Base-by-base conservation (phyloP, 1,140 invertebrate species). In the Drosophila elegans region DNA sequence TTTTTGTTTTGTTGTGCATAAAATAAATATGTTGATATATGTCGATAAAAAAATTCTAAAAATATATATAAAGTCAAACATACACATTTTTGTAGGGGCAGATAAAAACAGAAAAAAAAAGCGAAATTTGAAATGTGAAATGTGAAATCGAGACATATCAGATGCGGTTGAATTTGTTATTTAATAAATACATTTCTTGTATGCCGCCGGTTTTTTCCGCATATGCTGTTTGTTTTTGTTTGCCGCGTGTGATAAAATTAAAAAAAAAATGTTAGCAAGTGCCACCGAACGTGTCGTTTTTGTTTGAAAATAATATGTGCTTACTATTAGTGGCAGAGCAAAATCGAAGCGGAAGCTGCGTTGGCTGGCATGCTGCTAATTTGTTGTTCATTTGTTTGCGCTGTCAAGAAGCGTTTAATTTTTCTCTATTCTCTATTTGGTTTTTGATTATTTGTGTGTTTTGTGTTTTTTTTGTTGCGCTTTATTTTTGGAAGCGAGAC, bases 321-420 rank as follows among this genome's bases (percentile, higher is more conserved):
- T 16, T 51, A 62, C 45, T 71, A 34, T 55, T 69, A 38, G 27
- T 12, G 51, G 29, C 29, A 51, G 42, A 48, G 27, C 55, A 16
- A 68, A 67, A 53, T 71, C 51, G 36, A 69, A 69, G 64, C 67
- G 67, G 67, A 71, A 71, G 67, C 44, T 55, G 63, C 4, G 27
- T 13, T 66, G 42, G 27, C 75, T 77, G 57, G 29, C 34, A 61
- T 34, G 27, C 75, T 77, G 57, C 57, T 63, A 74, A 74, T 74
- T 74, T 74, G 71, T 60, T 61, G 48, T 68, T 76, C 62, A 63
- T 75, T 75, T 74, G 69, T 74, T 75, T 75, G 64, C 46, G 46
- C 64, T 68, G 64, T 68, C 64, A 68, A 66, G 46, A 68, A 52
- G 64, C 64, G 46, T 68, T 68, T 68, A 64, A 52, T 68, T 45